These are phyloP conservation scores for Hipparchia semele DNA, from an alignment of 2,888 invertebrate species.

Conservation along the genomic window DNA sequence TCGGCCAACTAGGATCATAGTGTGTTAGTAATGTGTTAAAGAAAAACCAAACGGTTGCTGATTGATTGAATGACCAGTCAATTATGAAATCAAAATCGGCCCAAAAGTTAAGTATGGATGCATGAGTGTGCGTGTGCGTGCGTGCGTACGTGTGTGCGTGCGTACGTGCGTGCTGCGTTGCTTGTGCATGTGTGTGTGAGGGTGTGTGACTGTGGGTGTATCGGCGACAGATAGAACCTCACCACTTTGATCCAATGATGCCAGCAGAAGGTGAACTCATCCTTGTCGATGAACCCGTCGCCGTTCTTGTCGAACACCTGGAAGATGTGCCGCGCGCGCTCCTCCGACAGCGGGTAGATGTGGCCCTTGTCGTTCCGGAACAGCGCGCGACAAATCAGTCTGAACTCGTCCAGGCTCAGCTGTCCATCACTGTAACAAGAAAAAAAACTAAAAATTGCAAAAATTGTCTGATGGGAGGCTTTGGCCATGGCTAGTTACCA, in stretches of 20 bases:
- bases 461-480: too few relatives aligned
- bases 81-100: too few relatives aligned
- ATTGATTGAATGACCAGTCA: too few relatives aligned
- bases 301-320: conserved; percentile 90
- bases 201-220: too few relatives aligned
- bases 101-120: background rate
- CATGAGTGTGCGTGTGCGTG: background rate
- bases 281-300: conserved; percentile 90
- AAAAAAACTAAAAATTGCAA: background rate
- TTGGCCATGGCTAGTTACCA: too few relatives aligned
- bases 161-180: too few relatives aligned
- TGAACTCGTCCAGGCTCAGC: conserved; percentile 90
- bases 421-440: conserved; percentile 87
- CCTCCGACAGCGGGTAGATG: conserved; percentile 89
- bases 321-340: conserved; percentile 89
- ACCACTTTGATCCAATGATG: conserved; percentile 95
- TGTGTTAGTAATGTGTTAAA: too few relatives aligned
- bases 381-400: conserved; percentile 91
- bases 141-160: too few relatives aligned
- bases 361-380: conserved; percentile 94
- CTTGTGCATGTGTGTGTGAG: too few relatives aligned
- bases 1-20: too few relatives aligned
- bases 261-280: conserved; percentile 94
- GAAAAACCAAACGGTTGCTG: too few relatives aligned
- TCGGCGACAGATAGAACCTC: conserved; percentile 51